These are phyloP conservation scores for Poeciliopsis presidionis DNA, from an alignment of 2,797 vertebrate species.

Conservation along the genomic window DNA sequence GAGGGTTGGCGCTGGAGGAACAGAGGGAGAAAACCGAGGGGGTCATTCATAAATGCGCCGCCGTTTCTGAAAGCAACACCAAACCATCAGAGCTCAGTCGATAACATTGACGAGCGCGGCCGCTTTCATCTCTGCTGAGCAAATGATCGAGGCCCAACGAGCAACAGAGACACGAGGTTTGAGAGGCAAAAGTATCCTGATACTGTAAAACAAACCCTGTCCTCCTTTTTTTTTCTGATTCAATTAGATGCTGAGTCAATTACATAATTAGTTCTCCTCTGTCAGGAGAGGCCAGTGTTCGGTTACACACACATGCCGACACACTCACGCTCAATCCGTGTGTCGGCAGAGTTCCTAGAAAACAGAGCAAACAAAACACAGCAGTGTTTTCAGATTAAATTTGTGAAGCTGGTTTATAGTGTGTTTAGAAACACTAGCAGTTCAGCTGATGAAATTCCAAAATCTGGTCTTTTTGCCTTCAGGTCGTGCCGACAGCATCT, in stretches of 20 bases:
- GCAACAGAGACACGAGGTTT: constrained; percentile 31
- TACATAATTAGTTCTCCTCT: constrained; percentile 66
- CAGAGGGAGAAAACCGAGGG: constrained; percentile 1
- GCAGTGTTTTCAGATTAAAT: neutral
- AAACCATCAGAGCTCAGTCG: constrained; percentile 11
- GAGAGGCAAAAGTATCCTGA: constrained; percentile 51
- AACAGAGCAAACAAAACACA: neutral
- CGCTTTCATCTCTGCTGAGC: constrained; percentile 7
- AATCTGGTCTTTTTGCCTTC: neutral
- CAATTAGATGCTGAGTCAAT: constrained; percentile 68
- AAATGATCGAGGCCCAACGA: constrained; percentile 3
- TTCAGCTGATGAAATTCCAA: neutral
- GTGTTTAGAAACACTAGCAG: neutral
- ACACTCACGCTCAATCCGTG: neutral
- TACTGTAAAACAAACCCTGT: constrained; percentile 70
- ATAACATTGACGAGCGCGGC: neutral
- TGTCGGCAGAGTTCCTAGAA: constrained; percentile 1
- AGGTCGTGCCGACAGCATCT: neutral
- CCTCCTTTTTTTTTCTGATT: constrained; percentile 44
- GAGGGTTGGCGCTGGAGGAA: constrained; percentile 49
- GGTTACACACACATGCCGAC: constrained; percentile 24
- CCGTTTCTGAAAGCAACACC: constrained; percentile 36
- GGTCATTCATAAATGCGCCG: constrained; percentile 36
- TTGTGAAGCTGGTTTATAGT: neutral
- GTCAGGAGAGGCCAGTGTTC: constrained; percentile 37